A percentile compares a stretch with the other conserved stretches of the same genome.
phyloP scores from a whole-genome alignment of 1,140 invertebrate genomes.

The Leptestheria dahalacensis region DNA sequence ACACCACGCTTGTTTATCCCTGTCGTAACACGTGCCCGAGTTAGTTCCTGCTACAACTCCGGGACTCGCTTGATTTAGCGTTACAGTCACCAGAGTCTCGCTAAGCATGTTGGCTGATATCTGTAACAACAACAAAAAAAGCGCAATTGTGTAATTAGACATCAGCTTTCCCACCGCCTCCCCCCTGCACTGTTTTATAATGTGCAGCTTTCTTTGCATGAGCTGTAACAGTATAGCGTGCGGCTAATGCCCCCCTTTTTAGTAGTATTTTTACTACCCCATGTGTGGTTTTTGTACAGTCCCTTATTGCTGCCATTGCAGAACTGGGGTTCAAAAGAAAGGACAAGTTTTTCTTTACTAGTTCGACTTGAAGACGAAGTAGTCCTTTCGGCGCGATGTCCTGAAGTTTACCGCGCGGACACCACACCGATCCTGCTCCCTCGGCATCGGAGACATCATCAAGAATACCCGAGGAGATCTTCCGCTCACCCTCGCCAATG shows the following conservation, averaged over 20 bases:
- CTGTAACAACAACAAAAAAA: not conserved
- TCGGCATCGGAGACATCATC: slow-evolving; percentile 62
- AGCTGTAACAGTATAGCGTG: not conserved
- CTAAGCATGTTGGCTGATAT: slow-evolving; percentile 53
- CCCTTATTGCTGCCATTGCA: too few species aligned
- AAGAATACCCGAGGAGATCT: slow-evolving; percentile 56
- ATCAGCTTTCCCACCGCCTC: too few species aligned
- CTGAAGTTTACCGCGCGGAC: slow-evolving; percentile 41
- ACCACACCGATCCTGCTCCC: slow-evolving; percentile 55
- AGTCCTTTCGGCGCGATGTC: slow-evolving; percentile 40
- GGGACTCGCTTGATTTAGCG: not conserved
- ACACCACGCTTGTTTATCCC: slow-evolving; percentile 70
- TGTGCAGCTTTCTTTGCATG: not conserved
- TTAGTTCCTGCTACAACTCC: not conserved
- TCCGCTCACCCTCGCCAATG: slow-evolving; percentile 52
- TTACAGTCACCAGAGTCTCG: slow-evolving; percentile 32
- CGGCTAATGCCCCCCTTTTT: not conserved
- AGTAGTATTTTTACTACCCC: too few species aligned
- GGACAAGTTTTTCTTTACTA: slow-evolving; percentile 30
- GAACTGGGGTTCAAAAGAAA: too few species aligned
- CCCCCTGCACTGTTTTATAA: not conserved
- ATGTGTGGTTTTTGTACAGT: too few species aligned
- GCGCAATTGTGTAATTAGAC: too few species aligned
- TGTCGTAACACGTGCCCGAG: slow-evolving; percentile 57
- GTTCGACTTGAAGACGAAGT: slow-evolving; percentile 53